These are phyloP conservation scores for Leptinotarsa peninsularis DNA, from an alignment of 2,888 invertebrate genomes.

Conservation along the genomic window DNA sequence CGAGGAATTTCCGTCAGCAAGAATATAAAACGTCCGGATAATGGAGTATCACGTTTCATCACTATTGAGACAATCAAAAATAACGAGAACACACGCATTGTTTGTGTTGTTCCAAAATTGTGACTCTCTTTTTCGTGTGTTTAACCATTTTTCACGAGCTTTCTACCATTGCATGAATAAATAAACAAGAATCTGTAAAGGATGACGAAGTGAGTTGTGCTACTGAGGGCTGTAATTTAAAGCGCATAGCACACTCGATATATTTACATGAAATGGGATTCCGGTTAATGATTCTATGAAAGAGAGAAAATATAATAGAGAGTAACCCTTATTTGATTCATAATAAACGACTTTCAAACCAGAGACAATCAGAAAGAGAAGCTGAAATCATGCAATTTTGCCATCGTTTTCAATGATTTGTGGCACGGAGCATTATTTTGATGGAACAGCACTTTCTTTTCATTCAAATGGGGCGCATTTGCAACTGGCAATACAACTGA, in stretches of 20 bases:
- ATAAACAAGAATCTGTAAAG: not conserved
- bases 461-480: too few relatives aligned
- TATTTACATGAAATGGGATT: not conserved
- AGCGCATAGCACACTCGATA: not conserved
- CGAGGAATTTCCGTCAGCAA: constrained; percentile 17
- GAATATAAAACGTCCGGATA: constrained; percentile 32
- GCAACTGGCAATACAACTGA: too few relatives aligned
- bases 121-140: not conserved
- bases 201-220: not conserved
- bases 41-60: constrained; percentile 34
- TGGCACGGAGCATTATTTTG: too few relatives aligned
- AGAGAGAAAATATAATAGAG: not conserved
- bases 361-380: too few relatives aligned
- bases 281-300: not conserved
- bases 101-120: not conserved
- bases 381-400: too few relatives aligned
- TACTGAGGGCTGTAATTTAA: not conserved
- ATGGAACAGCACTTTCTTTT: too few relatives aligned
- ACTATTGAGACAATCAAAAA: constrained; percentile 38
- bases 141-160: not conserved
- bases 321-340: not conserved
- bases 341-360: not conserved
- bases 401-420: too few relatives aligned
- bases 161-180: not conserved
- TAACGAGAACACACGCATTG: constrained; percentile 36